A percentile compares a stretch with the other conserved stretches of the same genome.
Conservation (phyloP, 2,888 invertebrate genomes). For the Holacanthella duospinosa region DNA sequence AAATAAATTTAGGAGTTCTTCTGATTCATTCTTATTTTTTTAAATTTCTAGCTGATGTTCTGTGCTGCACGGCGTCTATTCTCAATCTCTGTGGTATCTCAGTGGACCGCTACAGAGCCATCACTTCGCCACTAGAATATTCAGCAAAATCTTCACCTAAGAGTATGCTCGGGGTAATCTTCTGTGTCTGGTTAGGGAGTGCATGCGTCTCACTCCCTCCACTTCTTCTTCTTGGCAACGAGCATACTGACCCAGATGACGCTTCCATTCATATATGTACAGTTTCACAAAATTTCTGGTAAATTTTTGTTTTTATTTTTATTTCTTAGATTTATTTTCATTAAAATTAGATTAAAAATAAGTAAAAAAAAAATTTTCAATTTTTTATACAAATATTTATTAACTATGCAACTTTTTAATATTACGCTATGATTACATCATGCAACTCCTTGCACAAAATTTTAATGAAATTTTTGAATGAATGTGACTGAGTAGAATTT, state of each 20-base stretch:
- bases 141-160: conserved; percentile 86
- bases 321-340: background rate
- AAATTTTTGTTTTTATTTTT: conserved; percentile 40
- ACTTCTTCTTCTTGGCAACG: conserved; percentile 76
- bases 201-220: conserved; percentile 90
- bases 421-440: no score
- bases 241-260: conserved; percentile 50
- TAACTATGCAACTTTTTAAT: no score
- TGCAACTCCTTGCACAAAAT: no score
- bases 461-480: no score
- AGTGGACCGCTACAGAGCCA: conserved; percentile 85
- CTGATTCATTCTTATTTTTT: background rate
- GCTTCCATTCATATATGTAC: conserved; percentile 49
- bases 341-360: no score
- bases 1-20: no score
- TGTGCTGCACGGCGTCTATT: conserved; percentile 97
- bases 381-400: no score
- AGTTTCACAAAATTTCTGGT: conserved; percentile 87
- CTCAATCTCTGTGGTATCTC: conserved; percentile 96
- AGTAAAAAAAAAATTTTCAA: no score
- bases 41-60: conserved; percentile 78
- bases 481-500: no score
- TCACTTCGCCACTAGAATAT: conserved; percentile 87
- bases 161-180: conserved; percentile 81
- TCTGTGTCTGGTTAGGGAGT: conserved; percentile 83